phyloP scores from a whole-genome alignment of 1,140 invertebrate species.

The Bombus cullumanus region DNA sequence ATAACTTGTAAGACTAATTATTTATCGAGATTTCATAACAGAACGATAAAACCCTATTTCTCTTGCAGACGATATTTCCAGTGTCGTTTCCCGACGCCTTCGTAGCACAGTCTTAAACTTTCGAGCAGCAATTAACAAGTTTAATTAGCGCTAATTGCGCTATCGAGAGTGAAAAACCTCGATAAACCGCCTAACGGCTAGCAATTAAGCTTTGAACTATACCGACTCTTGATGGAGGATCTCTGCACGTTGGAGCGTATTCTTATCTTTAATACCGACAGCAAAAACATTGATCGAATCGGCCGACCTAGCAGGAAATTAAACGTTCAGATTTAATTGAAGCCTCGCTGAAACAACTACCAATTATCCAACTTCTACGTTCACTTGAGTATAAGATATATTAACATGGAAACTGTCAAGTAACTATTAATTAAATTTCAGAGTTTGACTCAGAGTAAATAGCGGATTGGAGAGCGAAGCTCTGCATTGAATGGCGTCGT shows the following conservation, averaged over 20 bases:
- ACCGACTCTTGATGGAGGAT: neutral
- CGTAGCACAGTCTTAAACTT: neutral
- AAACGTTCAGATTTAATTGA: neutral
- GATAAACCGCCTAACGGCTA: neutral
- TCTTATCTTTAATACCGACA: constrained; percentile 4
- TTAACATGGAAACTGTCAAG: too few relatives aligned
- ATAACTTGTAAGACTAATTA: neutral
- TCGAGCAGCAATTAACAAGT: constrained; percentile 16
- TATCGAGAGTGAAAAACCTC: neutral
- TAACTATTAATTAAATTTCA: too few relatives aligned
- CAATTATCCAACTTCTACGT: neutral
- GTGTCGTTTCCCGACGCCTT: neutral
- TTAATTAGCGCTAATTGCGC: constrained; percentile 10
- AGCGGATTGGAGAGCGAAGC: too few relatives aligned
- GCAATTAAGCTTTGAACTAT: neutral
- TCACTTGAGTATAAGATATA: neutral
- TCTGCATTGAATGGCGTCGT: neutral
- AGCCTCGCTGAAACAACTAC: neutral
- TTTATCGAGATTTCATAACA: neutral
- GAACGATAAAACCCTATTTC: neutral
- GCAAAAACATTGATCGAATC: neutral
- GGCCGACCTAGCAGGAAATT: neutral
- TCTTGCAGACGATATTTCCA: neutral
- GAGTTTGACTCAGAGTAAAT: too few relatives aligned
- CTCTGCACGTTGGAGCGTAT: neutral